Base-by-base conservation (phyloP, 23 tunicate species). In the Oikopleura vanhoeffeni region DNA sequence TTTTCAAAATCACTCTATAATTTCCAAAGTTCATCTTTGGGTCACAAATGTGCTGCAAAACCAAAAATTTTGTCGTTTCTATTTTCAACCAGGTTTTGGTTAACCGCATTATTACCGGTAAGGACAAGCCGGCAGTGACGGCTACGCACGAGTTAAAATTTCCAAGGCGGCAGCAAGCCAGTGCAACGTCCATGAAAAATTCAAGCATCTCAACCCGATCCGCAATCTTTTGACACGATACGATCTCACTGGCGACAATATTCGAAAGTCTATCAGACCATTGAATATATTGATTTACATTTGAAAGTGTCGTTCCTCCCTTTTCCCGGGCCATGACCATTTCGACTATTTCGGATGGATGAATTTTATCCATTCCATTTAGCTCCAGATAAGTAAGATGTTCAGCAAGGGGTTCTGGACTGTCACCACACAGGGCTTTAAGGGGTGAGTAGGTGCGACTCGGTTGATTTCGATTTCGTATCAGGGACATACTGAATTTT, bases 401-500 rank as follows among this genome's bases (percentile, higher is more conserved):
- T 71, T 71, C 79, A 38, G 79, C 79, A 4, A 71, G 35, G 32
- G 34, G 79, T 24, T 28, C 34, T 2, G 79, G 79, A 30, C 34
- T 28, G 79, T 71, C 35, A 3, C 79, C 79, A 38, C 79, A 13
- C 79, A 71, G 79, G 4, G 27, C 35, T 38, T 71, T 71, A 2
- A 71, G 79, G 36, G 27, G 79, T 2, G 35, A 18, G 24, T 49
- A 49, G 64, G 18, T 49, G 27, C 79, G 79, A 4, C 36, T 38
- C 34, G 79, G 35, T 18, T 30, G 27, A 38, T 3, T 13, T 18
- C 79, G 79, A 71, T 71, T 71, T 32, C 79, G 79, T 3, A 71
- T 71, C 79, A 71, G 79, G 36, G 79, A 71, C 79, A 71, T 71
- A 71, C 79, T 71, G 79, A 71, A 71, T n/a, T n/a, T n/a, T n/a